These are phyloP conservation scores for Holacanthella duospinosa DNA, from an alignment of 2,888 invertebrate species.

Conservation along the genomic window DNA sequence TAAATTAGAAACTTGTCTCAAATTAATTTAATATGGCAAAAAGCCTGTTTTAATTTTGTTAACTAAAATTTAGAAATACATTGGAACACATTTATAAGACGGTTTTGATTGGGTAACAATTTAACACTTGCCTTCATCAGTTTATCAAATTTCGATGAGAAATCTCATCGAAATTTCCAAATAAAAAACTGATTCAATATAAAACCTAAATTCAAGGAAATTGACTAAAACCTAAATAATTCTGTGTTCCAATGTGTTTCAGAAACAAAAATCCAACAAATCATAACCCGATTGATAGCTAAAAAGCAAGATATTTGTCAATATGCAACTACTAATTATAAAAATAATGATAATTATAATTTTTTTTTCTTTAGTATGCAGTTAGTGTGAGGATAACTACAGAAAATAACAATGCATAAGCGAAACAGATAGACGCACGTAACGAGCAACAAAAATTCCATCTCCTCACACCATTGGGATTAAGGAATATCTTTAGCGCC, in stretches of 20 bases:
- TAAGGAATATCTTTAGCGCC: too few relatives aligned
- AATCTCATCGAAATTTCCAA: too few relatives aligned
- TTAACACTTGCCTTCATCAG: neutral
- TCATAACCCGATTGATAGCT: neutral
- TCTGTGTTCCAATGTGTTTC: neutral
- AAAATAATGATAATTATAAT: neutral
- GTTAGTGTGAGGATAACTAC: neutral
- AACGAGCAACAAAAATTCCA: too few relatives aligned
- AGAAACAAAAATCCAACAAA: neutral
- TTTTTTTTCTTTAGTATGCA: neutral
- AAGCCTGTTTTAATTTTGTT: too few relatives aligned
- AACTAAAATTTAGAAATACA: too few relatives aligned
- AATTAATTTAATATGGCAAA: too few relatives aligned
- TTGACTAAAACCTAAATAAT: neutral
- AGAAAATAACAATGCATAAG: neutral
- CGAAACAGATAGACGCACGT: too few relatives aligned
- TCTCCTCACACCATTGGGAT: neutral
- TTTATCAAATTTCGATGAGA: too few relatives aligned
- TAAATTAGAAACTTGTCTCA: too few relatives aligned
- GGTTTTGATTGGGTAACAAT: neutral
- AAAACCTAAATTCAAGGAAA: neutral
- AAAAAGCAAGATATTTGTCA: neutral
- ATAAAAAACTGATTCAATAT: neutral
- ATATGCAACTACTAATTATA: too few relatives aligned
- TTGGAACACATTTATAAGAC: too few relatives aligned